Percentiles rank a stretch among this genome's conserved stretches.
These are phyloP conservation scores for Sylvietta virens DNA, from an alignment of 2,113 vertebrate genomes.

Conservation along the genomic window DNA sequence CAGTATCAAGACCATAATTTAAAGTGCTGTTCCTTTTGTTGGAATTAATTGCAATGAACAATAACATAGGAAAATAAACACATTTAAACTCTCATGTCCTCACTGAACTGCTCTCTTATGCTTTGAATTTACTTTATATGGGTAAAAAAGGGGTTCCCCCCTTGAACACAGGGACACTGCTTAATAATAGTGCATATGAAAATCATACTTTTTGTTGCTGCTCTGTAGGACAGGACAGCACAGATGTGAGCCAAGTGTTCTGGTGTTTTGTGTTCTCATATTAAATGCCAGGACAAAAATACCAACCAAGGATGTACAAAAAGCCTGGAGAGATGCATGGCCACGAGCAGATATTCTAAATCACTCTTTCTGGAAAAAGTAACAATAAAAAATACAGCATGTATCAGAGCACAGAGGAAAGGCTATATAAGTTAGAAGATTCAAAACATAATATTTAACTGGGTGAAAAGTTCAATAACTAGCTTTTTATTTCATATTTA, in stretches of 20 bases:
- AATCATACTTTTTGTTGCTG: conserved; percentile 21
- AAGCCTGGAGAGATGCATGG: not conserved
- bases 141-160: not conserved
- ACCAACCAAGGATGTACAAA: not conserved
- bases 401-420: not conserved
- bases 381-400: not conserved
- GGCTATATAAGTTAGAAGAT: not conserved
- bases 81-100: not conserved
- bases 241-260: not conserved
- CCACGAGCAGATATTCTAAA: not conserved
- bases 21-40: not conserved
- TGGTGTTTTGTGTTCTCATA: not conserved
- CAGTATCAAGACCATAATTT: not conserved
- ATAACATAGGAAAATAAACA: not conserved
- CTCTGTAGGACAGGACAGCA: not conserved
- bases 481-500: not conserved
- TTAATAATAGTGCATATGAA: conserved; percentile 24
- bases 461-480: not conserved
- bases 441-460: not conserved
- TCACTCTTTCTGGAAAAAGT: not conserved
- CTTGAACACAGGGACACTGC: not conserved
- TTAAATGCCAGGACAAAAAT: conserved; percentile 8
- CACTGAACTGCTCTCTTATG: not conserved
- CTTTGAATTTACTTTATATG: conserved; percentile 32
- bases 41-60: not conserved